These are phyloP conservation scores for Caenorhabditis plicata DNA, from an alignment of 2,888 invertebrate genomes.

Conservation along the genomic window DNA sequence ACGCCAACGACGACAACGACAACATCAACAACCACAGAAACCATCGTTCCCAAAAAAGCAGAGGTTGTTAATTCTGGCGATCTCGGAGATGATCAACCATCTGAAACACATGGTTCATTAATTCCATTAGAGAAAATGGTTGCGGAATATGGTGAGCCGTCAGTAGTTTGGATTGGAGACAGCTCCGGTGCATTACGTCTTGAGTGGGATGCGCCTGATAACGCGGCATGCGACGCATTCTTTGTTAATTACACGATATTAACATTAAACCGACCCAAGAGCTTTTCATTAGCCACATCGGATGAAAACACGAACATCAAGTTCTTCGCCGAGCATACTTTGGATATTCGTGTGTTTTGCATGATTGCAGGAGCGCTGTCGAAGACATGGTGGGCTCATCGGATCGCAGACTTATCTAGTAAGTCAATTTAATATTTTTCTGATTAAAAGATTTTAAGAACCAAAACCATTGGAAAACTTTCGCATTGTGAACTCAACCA, in stretches of 20 bases:
- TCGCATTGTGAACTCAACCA: slow-evolving; percentile 35
- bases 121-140: slow-evolving; percentile 16
- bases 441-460: slow-evolving; percentile 47
- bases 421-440: no score
- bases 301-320: slow-evolving; percentile 41
- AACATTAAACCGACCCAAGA: slow-evolving; percentile 36
- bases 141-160: slow-evolving; percentile 42
- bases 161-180: slow-evolving; percentile 25
- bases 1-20: slow-evolving; percentile 7
- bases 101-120: slow-evolving; percentile 7
- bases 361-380: slow-evolving; percentile 58
- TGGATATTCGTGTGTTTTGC: slow-evolving; percentile 59
- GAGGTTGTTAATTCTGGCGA: slow-evolving; percentile 26
- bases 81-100: slow-evolving; percentile 21
- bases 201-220: slow-evolving; percentile 57
- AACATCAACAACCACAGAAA: slow-evolving; percentile 12
- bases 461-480: slow-evolving; percentile 52
- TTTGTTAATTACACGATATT: slow-evolving; percentile 59
- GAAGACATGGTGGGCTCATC: slow-evolving; percentile 59
- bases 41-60: slow-evolving; percentile 8
- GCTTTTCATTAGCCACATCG: slow-evolving; percentile 44
- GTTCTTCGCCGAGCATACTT: slow-evolving; percentile 55
- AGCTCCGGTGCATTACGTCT: slow-evolving; percentile 38
- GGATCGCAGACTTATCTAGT: slow-evolving; percentile 56
- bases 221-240: slow-evolving; percentile 57